These are phyloP conservation scores for Brachionus koreanus DNA, from an alignment of 1,140 invertebrate species.

Conservation along the genomic window DNA sequence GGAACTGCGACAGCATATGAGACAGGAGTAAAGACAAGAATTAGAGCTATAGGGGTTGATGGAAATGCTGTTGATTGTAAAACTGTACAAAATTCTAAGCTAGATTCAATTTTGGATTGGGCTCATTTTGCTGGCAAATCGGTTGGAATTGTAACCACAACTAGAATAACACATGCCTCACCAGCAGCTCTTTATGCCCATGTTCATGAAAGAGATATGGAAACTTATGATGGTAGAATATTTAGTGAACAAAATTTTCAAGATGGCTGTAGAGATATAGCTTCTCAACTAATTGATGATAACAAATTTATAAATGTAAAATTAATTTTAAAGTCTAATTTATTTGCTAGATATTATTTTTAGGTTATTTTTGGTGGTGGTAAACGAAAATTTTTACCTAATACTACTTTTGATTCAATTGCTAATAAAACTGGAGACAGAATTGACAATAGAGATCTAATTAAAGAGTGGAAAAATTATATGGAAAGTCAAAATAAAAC, in stretches of 20 bases:
- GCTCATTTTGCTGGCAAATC: constrained; percentile 60
- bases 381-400: constrained; percentile 1
- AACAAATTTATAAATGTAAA: constrained; percentile 44
- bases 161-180: constrained; percentile 80
- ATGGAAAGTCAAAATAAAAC: constrained; percentile 35
- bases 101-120: constrained; percentile 26
- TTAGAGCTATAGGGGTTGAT: constrained; percentile 72
- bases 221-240: constrained; percentile 49
- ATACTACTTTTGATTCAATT: not conserved
- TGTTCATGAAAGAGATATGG: constrained; percentile 52
- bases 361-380: constrained; percentile 44
- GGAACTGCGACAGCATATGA: constrained; percentile 81
- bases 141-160: constrained; percentile 80
- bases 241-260: constrained; percentile 1
- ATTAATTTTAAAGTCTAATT: not conserved
- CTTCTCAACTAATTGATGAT: constrained; percentile 51
- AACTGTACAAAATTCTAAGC: not conserved
- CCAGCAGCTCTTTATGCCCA: constrained; percentile 77
- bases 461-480: constrained; percentile 22
- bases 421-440: not conserved
- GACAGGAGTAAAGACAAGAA: constrained; percentile 78
- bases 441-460: constrained; percentile 23
- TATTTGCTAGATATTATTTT: not conserved
- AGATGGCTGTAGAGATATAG: constrained; percentile 59
- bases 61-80: constrained; percentile 50